phyloP scores from a whole-genome alignment of 2,888 invertebrate genomes.

The Mycogona germanica region DNA sequence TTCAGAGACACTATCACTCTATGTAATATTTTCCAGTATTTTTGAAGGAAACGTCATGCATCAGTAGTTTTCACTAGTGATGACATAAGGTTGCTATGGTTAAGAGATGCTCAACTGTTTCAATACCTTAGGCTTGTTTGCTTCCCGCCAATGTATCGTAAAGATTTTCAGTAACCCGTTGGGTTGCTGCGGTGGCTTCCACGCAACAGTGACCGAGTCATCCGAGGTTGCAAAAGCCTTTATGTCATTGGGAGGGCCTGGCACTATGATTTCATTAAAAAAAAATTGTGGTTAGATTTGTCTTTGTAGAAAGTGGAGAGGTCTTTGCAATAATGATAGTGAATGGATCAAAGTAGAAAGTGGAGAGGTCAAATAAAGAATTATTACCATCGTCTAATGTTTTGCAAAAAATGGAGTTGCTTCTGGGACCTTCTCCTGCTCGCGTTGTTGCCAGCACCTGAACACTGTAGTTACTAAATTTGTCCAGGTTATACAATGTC shows the following conservation, averaged over 20 bases:
- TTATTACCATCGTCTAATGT: constrained; percentile 83
- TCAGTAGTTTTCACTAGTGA: no score
- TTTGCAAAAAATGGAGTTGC: constrained; percentile 76
- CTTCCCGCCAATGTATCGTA: constrained; percentile 60
- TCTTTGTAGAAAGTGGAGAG: neutral
- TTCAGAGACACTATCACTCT: no score
- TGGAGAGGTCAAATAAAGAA: neutral
- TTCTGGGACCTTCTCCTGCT: constrained; percentile 87
- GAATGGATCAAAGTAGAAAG: neutral
- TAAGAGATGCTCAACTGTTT: no score
- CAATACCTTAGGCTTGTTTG: constrained; percentile 28
- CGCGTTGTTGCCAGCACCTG: constrained; percentile 90
- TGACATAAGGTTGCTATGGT: neutral
- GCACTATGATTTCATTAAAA: constrained; percentile 48
- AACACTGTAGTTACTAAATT: constrained; percentile 94
- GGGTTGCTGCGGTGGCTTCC: constrained; percentile 84
- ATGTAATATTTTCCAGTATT: no score
- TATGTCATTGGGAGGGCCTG: constrained; percentile 83
- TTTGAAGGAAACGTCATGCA: no score
- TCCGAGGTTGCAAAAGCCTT: constrained; percentile 86
- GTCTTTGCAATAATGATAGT: neutral
- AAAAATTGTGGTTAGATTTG: neutral
- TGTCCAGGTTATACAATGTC: constrained; percentile 71
- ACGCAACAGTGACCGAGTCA: constrained; percentile 82
- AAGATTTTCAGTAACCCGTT: constrained; percentile 89